Evolutionary conservation across 1,140 invertebrate species (phyloP), one percentile per base, ranked within the genome.

Genomic region (Hylaeus anthracinus): DNA sequence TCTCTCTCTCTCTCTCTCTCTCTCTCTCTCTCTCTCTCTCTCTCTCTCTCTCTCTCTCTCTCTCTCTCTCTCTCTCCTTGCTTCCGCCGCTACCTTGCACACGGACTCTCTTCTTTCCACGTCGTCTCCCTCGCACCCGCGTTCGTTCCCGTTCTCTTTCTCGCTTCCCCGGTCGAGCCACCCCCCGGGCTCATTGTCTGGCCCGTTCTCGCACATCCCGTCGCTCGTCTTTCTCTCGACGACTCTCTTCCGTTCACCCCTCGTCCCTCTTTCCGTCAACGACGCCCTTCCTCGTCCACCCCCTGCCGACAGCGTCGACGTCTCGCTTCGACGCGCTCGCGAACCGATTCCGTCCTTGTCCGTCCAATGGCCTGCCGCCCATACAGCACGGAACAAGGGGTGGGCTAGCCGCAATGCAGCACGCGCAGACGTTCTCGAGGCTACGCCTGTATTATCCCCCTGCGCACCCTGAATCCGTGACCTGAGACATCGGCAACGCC

Each of bases 351-450:
- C 8, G 5, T 79, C 76, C 26, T 72, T 15, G 14, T 60, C 37
- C 8, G 12, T 2, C 41, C 12, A 12, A 15, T 48, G 9, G 41
- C 61, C 39, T 48, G 70, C 26, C 70, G 60, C 51, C 58, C 65
- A 66, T 75, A 71, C 56, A 63, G 71, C 63, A 48, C 58, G 61
- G 63, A 72, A 55, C 69, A 64, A 64, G 80, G 72, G 78, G 78
- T 71, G 74, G 75, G 81, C 82, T 83, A 88, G 81, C 89, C 88
- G 88, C 88, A 90, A 90, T 90, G 88, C 89, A 90, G 79, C 85
- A 89, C 88, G 88, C 88, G 89, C 89, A 90, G 88, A 89, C 86
- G 88, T 89, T 73, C 86, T 90, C 69, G 84, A 63, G 72, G 73
- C 83, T 86, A 80, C 83, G 81, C 80, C 86, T 76, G 75, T 85